Evolutionary conservation across 1,140 invertebrate species (phyloP).

Genomic region (Leguminivora glycinivorella): DNA sequence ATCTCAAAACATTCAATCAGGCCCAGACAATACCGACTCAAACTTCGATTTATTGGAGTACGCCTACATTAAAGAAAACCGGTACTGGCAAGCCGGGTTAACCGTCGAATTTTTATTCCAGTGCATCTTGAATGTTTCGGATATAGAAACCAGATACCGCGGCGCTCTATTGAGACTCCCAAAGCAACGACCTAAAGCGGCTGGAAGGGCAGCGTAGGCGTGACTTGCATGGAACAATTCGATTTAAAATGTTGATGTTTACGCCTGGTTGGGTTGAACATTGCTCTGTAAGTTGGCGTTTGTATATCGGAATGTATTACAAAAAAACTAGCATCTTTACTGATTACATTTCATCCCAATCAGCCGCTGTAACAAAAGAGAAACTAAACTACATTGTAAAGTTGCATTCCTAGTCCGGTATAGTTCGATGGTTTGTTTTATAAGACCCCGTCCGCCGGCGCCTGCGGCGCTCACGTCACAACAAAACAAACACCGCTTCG

Average conservation of each 20-base stretch:
- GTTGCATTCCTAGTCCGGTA: not conserved
- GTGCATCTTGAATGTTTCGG: constrained; percentile 44
- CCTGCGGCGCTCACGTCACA: constrained; percentile 51
- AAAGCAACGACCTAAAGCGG: constrained; percentile 36
- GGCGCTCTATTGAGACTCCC: constrained; percentile 42
- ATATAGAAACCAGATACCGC: constrained; percentile 56
- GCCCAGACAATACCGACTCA: constrained; percentile 18
- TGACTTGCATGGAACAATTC: constrained; percentile 33
- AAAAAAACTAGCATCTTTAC: not conserved
- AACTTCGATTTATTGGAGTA: constrained; percentile 28
- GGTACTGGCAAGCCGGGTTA: constrained; percentile 32
- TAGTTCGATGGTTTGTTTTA: constrained; percentile 23
- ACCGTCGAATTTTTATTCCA: constrained; percentile 46
- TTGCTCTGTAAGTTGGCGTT: not conserved
- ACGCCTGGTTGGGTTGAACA: constrained; percentile 1
- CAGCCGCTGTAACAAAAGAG: not conserved
- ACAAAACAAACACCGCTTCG: constrained; percentile 54
- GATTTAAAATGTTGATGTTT: constrained; percentile 25
- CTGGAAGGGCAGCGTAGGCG: constrained; percentile 35
- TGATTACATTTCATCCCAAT: not conserved
- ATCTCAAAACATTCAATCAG: constrained; percentile 24
- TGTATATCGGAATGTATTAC: constrained; percentile 8
- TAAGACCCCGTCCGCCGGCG: constrained; percentile 38
- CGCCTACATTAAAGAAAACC: constrained; percentile 40
- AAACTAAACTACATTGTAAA: constrained; percentile 6